phyloP scores from a whole-genome alignment of 2,888 invertebrate genomes.

The Bembecia ichneumoniformis region DNA sequence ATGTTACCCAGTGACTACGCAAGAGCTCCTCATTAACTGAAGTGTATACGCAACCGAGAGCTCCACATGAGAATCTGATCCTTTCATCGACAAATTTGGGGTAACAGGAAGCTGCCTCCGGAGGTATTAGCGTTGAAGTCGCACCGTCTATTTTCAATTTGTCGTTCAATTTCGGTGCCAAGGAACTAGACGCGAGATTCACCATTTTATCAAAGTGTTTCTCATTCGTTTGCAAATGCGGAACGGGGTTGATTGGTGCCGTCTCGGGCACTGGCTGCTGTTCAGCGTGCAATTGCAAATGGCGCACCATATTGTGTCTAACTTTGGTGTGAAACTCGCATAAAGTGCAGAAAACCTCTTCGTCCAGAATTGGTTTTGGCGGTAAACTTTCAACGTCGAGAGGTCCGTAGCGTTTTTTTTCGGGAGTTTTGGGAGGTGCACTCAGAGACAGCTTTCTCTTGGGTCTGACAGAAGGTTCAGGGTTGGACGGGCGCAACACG shows the following conservation, averaged over 20 bases:
- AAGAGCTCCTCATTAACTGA: conserved; percentile 81
- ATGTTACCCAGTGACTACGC: conserved; percentile 78
- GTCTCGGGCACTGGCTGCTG: conserved; percentile 76
- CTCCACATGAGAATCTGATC: conserved; percentile 80
- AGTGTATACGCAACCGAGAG: conserved; percentile 77
- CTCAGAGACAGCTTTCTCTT: conserved; percentile 19
- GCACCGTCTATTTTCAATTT: conserved; percentile 16
- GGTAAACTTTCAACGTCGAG: conserved; percentile 77
- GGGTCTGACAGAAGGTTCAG: conserved; percentile 10
- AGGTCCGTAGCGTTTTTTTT: conserved; percentile 59
- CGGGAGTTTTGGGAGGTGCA: conserved; percentile 6
- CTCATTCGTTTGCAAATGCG: conserved; percentile 82
- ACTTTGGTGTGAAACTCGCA: conserved; percentile 81
- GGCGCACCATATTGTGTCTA: conserved; percentile 79
- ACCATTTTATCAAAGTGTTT: conserved; percentile 89
- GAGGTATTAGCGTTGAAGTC: conserved; percentile 15
- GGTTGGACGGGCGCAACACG: conserved; percentile 2
- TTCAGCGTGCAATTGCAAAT: conserved; percentile 77
- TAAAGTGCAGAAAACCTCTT: conserved; percentile 73
- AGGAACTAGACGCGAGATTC: conserved; percentile 83
- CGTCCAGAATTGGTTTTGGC: conserved; percentile 74
- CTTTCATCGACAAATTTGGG: conserved; percentile 69
- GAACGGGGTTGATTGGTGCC: conserved; percentile 86
- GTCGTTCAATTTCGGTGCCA: conserved; percentile 25
- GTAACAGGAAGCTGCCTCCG: conserved; percentile 31